Evolutionary conservation across 2,888 invertebrate species (phyloP), one percentile per base, ranked within the genome.

Genomic region (Brachycybe producta): DNA sequence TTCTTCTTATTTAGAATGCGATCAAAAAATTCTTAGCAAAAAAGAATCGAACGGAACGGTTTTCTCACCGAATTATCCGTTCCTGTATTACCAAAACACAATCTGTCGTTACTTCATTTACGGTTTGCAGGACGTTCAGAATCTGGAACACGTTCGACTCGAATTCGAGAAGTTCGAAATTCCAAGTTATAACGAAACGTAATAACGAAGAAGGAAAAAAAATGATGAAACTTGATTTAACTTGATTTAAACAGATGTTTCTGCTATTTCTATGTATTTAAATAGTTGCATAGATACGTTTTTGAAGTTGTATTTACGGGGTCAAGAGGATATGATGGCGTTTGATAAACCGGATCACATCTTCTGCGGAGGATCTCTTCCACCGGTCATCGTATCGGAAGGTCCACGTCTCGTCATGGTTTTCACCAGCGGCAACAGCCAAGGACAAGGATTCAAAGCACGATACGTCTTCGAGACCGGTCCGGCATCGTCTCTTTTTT

Each of bases 91-190:
- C 71, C 84, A 84, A 62, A 91, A 94, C 75, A 83, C 91, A 67
- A 90, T 92, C 61, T 97, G 95, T 75, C 84, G 88, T 70, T 95
- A 94, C 75, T 94, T 91, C 75, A 84, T 97, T 70, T 95, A 95
- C 71, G 94, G 94, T 62, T 84, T 97, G 79, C 91, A 95, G 73
- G 95, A 97, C 73, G 81, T 84, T 56, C 91, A 94, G 69, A 84
- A 92, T 71, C 77, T 95, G 67, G 95, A 97, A 71, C 79, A 92
- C 64, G 92, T 94, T 56, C 79, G 82, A 58, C 74, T 95, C 60
- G 82, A 84, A 64, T 94, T 95, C 69, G 75, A 78, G 57, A 79
- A 80, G 67, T 91, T 94, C 73, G 83, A 85, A 67, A 88, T 95
- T 72, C 86, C 91, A 8, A 59, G 60, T 13, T 45, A n/a, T 19